Evolutionary conservation across 2,888 invertebrate genomes (phyloP), one percentile per base, ranked within the genome.

Genomic region (Euproctis similis): DNA sequence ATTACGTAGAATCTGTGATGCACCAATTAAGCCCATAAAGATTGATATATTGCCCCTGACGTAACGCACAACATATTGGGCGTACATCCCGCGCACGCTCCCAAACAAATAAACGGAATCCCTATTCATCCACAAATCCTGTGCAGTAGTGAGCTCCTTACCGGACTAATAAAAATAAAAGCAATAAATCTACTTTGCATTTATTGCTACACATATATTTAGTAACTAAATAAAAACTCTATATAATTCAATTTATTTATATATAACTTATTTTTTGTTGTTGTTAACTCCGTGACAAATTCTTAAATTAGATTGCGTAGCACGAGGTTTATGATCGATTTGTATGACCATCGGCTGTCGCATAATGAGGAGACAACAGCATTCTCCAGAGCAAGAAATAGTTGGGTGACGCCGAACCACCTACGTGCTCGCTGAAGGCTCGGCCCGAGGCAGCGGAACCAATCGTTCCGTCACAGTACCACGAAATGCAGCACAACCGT

Each of bases 151-250:
- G 59, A 62, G 63, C 64, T 70, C 63, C 71, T 70, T 72, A 68
- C 71, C 58, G 62, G 78, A 71, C 67, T 70, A 77, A 81, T 77
- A 76, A 73, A n/a, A n/a, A 77, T 66, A 61, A 70, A 68, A 57
- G 66, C 71, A 68, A 76, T 77, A 74, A 75, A 77, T 78, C 73
- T 59, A 66, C 59, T 66, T 68, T 66, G 66, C 67, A 69, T 74
- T 66, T 68, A 66, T 64, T 63, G 60, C 53, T 52, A 57, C 61
- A 59, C n/a, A n/a, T n/a, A n/a, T n/a, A n/a, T n/a, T n/a, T n/a
- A n/a, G n/a, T n/a, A n/a, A n/a, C n/a, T n/a, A n/a, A n/a, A n/a
- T n/a, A n/a, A n/a, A n/a, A n/a, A n/a, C n/a, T n/a, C n/a, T n/a
- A n/a, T n/a, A n/a, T n/a, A n/a, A n/a, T n/a, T n/a, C n/a, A n/a